These are phyloP conservation scores for Sesamia nonagrioides DNA, from an alignment of 1,140 invertebrate species.

Conservation along the genomic window DNA sequence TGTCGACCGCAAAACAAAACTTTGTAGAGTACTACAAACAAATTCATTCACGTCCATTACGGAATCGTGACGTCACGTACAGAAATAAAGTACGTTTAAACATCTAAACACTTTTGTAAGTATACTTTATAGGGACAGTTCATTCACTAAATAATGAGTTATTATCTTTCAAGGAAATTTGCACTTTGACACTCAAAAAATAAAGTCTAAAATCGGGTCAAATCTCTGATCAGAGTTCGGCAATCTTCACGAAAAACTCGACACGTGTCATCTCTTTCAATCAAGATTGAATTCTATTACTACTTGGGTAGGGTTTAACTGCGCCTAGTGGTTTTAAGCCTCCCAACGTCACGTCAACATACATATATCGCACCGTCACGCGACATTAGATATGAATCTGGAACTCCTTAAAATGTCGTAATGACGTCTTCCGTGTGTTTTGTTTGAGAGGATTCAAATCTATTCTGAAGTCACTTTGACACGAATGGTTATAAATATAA, in stretches of 20 bases:
- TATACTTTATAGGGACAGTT: conserved; percentile 41
- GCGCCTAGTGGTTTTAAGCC: not conserved
- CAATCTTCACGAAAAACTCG: conserved; percentile 10
- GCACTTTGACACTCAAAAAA: conserved; percentile 1
- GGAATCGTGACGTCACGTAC: conserved; percentile 51
- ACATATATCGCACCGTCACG: conserved; percentile 70
- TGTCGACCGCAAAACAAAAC: conserved; percentile 38
- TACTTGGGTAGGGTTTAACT: conserved; percentile 39
- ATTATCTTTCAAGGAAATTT: not conserved
- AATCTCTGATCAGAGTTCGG: not conserved
- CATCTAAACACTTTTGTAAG: conserved; percentile 47
- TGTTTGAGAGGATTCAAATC: conserved; percentile 34
- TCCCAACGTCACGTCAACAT: conserved; percentile 40
- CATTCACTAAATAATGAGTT: conserved; percentile 47
- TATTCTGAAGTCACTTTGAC: conserved; percentile 27
- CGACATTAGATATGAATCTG: conserved; percentile 82
- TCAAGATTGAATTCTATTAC: conserved; percentile 44
- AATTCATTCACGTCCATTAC: conserved; percentile 48
- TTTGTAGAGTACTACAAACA: conserved; percentile 30
- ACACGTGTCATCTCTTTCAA: conserved; percentile 31
- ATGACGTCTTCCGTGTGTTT: conserved; percentile 70
- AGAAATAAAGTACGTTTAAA: conserved; percentile 43
- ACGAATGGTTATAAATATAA: conserved; percentile 17
- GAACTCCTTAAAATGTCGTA: conserved; percentile 80
- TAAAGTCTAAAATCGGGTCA: conserved; percentile 13